These are phyloP conservation scores for Megamerina dolium DNA, from an alignment of 2,888 invertebrate species.

Conservation along the genomic window DNA sequence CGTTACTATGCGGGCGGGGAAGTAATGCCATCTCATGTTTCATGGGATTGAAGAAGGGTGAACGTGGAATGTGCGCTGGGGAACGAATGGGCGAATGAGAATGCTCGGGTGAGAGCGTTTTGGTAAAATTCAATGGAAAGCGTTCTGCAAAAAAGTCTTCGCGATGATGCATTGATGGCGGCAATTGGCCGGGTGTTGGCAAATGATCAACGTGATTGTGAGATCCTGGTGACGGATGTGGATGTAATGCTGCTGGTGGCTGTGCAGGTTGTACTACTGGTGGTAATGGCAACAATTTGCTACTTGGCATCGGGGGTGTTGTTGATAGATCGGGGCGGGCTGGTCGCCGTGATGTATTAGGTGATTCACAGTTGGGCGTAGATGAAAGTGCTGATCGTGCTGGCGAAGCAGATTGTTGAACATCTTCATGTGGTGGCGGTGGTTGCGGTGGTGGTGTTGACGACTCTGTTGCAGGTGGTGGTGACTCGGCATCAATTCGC, in stretches of 20 bases:
- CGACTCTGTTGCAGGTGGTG: constrained; percentile 10
- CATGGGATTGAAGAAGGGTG: constrained; percentile 47
- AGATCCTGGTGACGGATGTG: constrained; percentile 51
- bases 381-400: not conserved
- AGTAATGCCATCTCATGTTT: constrained; percentile 48
- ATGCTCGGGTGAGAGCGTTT: constrained; percentile 43
- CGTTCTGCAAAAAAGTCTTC: constrained; percentile 44
- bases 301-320: constrained; percentile 20
- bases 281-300: constrained; percentile 48
- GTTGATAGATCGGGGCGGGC: constrained; percentile 23
- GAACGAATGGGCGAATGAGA: constrained; percentile 46
- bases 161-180: constrained; percentile 41
- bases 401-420: constrained; percentile 1
- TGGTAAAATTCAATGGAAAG: constrained; percentile 41
- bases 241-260: constrained; percentile 39
- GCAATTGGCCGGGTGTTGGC: constrained; percentile 42
- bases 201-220: constrained; percentile 40
- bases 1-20: constrained; percentile 85
- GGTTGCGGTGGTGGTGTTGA: constrained; percentile 12
- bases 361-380: too few relatives aligned
- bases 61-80: constrained; percentile 45
- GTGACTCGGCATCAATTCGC: constrained; percentile 22
- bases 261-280: constrained; percentile 47
- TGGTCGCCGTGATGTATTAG: constrained; percentile 2
- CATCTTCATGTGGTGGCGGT: not conserved